phyloP scores from a whole-genome alignment of 2,888 invertebrate genomes.

The Odontothrips loti region DNA sequence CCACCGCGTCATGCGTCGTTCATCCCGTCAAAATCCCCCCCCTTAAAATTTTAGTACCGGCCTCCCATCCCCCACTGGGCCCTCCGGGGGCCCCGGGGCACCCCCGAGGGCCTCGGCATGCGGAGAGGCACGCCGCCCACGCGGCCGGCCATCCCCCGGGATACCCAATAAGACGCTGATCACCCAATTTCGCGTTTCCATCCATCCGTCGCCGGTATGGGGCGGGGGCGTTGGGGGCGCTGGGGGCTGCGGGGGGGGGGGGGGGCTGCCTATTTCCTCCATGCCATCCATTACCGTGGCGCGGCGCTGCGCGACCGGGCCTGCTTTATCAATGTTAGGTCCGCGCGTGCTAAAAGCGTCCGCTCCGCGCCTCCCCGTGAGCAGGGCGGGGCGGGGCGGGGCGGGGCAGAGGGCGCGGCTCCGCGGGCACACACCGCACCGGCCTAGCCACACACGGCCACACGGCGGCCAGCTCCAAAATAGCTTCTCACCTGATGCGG shows the following conservation, averaged over 20 bases:
- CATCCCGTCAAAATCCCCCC: not conserved
- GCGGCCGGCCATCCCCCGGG: no score
- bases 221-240: no score
- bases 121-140: no score
- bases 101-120: no score
- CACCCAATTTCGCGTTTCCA: no score
- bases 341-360: slow-evolving; percentile 3
- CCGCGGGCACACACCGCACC: not conserved
- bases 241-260: no score
- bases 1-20: not conserved
- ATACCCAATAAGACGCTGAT: no score
- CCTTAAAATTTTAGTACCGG: not conserved
- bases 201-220: no score
- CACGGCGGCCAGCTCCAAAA: not conserved
- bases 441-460: not conserved
- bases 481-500: no score
- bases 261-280: no score
- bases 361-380: not conserved
- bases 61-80: no score
- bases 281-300: not conserved
- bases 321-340: slow-evolving; percentile 16
- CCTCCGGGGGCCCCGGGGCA: no score
- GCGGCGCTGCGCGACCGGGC: not conserved
- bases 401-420: not conserved
- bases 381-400: not conserved